Evolutionary conservation across 2,113 vertebrate species (phyloP), one percentile per base, ranked within the genome.

Genomic region (Corythaeola cristata): DNA sequence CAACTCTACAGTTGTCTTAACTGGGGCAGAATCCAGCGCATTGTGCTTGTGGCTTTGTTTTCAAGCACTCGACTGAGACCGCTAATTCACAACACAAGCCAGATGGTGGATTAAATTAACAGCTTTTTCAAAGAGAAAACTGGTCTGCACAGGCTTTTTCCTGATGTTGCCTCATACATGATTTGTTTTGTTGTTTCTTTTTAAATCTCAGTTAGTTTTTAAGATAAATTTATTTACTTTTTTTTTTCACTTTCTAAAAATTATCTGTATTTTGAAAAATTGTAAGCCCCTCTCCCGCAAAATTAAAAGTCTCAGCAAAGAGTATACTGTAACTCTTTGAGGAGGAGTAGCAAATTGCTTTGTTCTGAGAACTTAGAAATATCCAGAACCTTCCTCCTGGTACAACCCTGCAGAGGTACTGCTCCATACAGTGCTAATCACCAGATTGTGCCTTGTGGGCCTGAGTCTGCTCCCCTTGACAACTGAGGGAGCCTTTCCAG

Each of bases 31-130:
- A 79, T 93, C 72, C 87, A 90, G 27, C n/a, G 67, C 50, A 75
- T 93, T 71, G 78, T 90, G 50, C 62, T 80, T 80, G 67, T 80
- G 73, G 73, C 52, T 90, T 93, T 93, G 39, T 84, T 88, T 88
- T 64, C 35, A 88, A 84, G 62, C 74, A 16, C 87, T 71, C 0
- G 0, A 14, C 28, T 66, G 39, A 79, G 62, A 66, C n/a, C 9
- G 6, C 28, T 82, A 72, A 82, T 92, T 92, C 33, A 49, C 50
- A 49, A 78, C 26, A n/a, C 72, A 59, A 64, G 45, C 13, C 50
- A 83, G 37, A 66, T 71, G 67, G 30, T 22, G 47, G 39, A 55
- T 64, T 75, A 88, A 71, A 75, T 74, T 55, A 83, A 75, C 45
- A 75, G 39, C n/a, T 69, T 92, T 89, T 90, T 68, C 76, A 68